Base-by-base conservation (phyloP, 2,113 vertebrate genomes). In the Gorsachius goisagi region DNA sequence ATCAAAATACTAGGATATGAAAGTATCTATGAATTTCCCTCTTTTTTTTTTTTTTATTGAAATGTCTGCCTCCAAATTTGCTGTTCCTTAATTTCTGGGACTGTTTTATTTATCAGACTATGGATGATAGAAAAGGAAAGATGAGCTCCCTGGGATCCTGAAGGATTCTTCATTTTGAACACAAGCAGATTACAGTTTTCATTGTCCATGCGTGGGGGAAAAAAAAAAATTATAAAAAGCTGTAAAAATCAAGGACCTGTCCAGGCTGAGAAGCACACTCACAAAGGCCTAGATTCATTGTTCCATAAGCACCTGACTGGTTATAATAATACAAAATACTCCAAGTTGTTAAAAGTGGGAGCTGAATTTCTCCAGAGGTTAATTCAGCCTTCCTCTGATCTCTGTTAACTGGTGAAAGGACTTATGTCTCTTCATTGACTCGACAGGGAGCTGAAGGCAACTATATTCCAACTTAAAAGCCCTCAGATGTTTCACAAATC, bases 341-440 rank as follows among this genome's bases (percentile, higher is more conserved):
- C 18, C 16, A 1, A 58, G 17, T 50, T 45, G 32, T 49, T 90
- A 92, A 74, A 91, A 56, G 17, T 4, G 1, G 14, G 20, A 82
- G 12, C 4, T 55, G 91, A 84, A 91, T 91, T 93, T 91, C 68
- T 96, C 60, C n/a, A 41, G 87, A 77, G 27, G 41, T 69, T 80
- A 80, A 77, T 77, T 88, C 76, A 77, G 22, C 7, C 26, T 84
- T 93, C 26, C 9, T 74, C 55, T 91, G 50, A 77, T 69, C 27
- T 91, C 37, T 72, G 15, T 68, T 81, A 91, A 56, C 41, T 32
- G 37, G 24, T 77, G 60, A 89, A 76, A 11, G 23, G 39, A 50
- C 30, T 77, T 39, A 73, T 9, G 6, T 41, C 45, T 92, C 71
- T 73, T 82, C 62, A 85, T 55, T 55, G 71, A 73, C 66, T 68